Base-by-base conservation (phyloP, 1,140 invertebrate species). In the Aphelinus certus region DNA sequence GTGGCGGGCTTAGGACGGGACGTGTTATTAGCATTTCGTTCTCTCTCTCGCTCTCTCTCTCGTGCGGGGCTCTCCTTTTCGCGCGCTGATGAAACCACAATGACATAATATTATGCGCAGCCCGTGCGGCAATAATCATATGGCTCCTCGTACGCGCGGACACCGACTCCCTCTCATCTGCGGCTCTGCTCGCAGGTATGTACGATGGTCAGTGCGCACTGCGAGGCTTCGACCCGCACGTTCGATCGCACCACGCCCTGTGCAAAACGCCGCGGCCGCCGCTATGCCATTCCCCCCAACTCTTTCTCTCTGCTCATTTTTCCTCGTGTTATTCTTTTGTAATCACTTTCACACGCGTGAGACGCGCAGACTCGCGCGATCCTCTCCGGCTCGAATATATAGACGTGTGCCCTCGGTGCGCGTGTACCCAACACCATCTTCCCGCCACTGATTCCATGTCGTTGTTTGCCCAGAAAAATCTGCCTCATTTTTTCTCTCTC, bases 81-180 rank as follows among this genome's bases (percentile, higher is more conserved):
- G 47, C 10, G 47, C 66, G 57, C 51, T 67, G 76, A 79, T 81
- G 80, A 80, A 79, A 81, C 77, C 81, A 77, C 82, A 80, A 82
- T 83, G 81, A 82, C 81, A 82, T 81, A 83, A 83, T 81, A 81
- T 83, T 82, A 81, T 77, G 75, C 75, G 64, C 58, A 56, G 69
- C 68, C 69, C 67, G 78, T 63, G 76, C 78, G 72, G 76, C 79
- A 80, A 81, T 83, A 83, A 83, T 83, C 80, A 82, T 76, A 83
- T 68, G 67, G 66, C 76, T 71, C 58, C 68, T 73, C 68, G 61
- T 63, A 66, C 65, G 9, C 51, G 66, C 51, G 47, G 61, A 48
- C 3, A 56, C 2, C 5, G 45, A 69, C 69, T 63, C 69, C 73
- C 51, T 72, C 48, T 69, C 53, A 51, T 9, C 43, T 49, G 53